A percentile compares a stretch with the other conserved stretches of the same genome.
Evolutionary conservation across 1,140 invertebrate species (phyloP).

Genomic region (Drosophila bipectinata): DNA sequence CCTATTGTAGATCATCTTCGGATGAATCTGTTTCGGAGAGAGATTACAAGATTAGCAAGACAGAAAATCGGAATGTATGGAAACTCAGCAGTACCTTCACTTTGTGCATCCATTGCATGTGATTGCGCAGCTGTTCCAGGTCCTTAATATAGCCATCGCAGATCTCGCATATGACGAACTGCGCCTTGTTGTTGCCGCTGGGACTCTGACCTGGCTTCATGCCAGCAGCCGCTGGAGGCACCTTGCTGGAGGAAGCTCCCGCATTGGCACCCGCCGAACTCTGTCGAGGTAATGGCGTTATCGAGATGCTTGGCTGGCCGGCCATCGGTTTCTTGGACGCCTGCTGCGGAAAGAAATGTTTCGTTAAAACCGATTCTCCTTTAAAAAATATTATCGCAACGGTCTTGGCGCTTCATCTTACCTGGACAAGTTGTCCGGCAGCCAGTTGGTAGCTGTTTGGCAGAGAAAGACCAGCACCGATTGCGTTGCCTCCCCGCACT

Average conservation of each 20-base stretch:
- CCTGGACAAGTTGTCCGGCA: slow-evolving; percentile 78
- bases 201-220: slow-evolving; percentile 84
- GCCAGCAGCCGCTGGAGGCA: slow-evolving; percentile 83
- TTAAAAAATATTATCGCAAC: no score
- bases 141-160: slow-evolving; percentile 98
- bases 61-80: not conserved
- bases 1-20: slow-evolving; percentile 97
- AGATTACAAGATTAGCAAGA: not conserved
- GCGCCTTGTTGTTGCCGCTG: slow-evolving; percentile 87
- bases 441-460: slow-evolving; percentile 81
- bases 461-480: slow-evolving; percentile 59
- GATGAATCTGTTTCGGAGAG: slow-evolving; percentile 88
- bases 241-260: slow-evolving; percentile 84
- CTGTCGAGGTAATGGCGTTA: slow-evolving; percentile 92
- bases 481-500: slow-evolving; percentile 50
- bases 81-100: slow-evolving; percentile 87
- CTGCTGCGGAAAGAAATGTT: slow-evolving; percentile 29
- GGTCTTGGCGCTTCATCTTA: slow-evolving; percentile 11
- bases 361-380: not conserved
- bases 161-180: slow-evolving; percentile 97
- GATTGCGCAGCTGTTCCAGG: slow-evolving; percentile 94
- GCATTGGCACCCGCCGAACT: slow-evolving; percentile 77
- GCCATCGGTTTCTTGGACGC: slow-evolving; percentile 84
- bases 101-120: slow-evolving; percentile 98
- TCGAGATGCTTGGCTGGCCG: slow-evolving; percentile 94